A percentile compares a stretch with the other conserved stretches of the same genome.
Conservation (phyloP, 2,888 invertebrate species). For the Lasioglossum zephyrum region DNA sequence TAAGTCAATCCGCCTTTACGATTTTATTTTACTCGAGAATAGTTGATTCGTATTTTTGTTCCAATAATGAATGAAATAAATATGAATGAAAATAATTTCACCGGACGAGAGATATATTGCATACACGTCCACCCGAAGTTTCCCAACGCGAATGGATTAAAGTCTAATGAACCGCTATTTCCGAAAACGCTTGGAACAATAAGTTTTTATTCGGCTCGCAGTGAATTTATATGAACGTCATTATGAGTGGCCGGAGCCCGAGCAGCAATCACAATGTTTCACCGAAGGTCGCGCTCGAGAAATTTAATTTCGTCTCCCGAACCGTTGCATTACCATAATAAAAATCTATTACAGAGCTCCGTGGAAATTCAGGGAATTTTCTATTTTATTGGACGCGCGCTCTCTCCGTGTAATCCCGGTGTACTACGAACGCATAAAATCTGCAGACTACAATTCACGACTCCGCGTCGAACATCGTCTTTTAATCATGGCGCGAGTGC, state of each 20-base stretch:
- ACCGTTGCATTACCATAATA: constrained; percentile 10
- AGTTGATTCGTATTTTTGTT: no score
- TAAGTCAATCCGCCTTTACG: not conserved
- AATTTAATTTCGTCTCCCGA: not conserved
- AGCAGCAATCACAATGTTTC: not conserved
- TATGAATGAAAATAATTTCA: not conserved
- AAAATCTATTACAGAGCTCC: constrained; percentile 8
- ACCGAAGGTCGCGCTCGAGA: not conserved
- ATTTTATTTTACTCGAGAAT: not conserved
- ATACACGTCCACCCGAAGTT: not conserved
- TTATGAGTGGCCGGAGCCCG: not conserved
- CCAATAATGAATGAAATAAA: no score
- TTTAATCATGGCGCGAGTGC: constrained; percentile 2
- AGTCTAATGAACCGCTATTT: not conserved
- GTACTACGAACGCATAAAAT: not conserved
- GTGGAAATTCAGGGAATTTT: not conserved
- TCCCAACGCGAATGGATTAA: not conserved
- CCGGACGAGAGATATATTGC: not conserved
- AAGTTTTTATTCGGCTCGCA: not conserved
- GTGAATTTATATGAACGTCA: constrained; percentile 2
- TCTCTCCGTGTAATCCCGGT: not conserved
- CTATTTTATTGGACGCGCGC: not conserved
- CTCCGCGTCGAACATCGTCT: not conserved
- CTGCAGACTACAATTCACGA: constrained; percentile 1
- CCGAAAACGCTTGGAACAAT: not conserved